Evolutionary conservation across 2,113 vertebrate genomes (phyloP), one percentile per base, ranked within the genome.

Genomic region (Corythaeola cristata): DNA sequence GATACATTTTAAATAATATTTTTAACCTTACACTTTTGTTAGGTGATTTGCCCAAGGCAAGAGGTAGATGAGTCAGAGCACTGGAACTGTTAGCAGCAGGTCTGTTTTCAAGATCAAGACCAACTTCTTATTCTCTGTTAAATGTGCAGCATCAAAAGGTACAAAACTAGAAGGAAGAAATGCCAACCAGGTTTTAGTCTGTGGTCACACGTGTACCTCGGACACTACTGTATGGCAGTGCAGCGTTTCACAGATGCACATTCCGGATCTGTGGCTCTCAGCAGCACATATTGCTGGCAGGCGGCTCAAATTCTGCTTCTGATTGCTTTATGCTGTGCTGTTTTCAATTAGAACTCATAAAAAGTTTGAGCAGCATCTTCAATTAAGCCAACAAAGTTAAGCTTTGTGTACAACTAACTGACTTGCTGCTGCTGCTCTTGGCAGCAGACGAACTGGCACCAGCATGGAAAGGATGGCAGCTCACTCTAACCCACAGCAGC

Each of bases 241-340:
- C 49, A 47, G 44, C 1, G 3, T 53, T 49, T 45, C 32, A 58
- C 19, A 1, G n/a, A 56, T 2, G 1, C 2, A 1, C 19, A 3
- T 22, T 52, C 33, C 33, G 27, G 10, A 50, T 37, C 28, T 2
- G 2, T 1, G 24, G 49, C 33, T 82, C 76, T 59, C 5, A 5
- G 12, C 18, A 21, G 9, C 2, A 2, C 27, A 49, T 64, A 1
- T 52, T 14, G 37, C 30, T 63, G 52, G 17, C 37, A 64, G 50
- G 24, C 89, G 23, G 27, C 60, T 74, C 62, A 39, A 66, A 50
- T 33, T n/a, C 23, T 50, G 17, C 18, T 73, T 32, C 56, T 39
- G 47, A 9, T 4, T 47, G 16, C 49, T 69, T 44, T 41, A 2
- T 2, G 12, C 41, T 33, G 19, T 22, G 60, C 41, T 66, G n/a